These are phyloP conservation scores for Dasypus novemcinctus DNA, from an alignment of 2,113 vertebrate genomes.

Conservation along the genomic window DNA sequence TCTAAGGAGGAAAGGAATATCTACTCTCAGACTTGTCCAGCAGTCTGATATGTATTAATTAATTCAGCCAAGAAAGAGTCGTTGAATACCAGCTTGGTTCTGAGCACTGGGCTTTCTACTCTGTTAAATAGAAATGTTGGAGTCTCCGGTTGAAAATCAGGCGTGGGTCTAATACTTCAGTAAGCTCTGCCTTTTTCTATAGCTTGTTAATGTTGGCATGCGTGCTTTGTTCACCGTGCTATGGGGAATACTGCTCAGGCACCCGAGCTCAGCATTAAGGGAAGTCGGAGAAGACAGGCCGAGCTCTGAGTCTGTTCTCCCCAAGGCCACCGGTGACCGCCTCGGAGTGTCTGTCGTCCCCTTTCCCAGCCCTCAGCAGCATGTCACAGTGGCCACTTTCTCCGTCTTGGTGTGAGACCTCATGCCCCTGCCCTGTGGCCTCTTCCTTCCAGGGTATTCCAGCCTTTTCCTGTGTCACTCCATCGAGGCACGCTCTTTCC, in stretches of 20 bases:
- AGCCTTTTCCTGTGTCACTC: background rate
- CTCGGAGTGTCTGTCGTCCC: background rate
- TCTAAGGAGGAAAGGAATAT: background rate
- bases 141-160: background rate
- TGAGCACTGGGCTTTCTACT: background rate
- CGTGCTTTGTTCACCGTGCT: background rate
- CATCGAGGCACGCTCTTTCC: background rate
- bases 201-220: background rate
- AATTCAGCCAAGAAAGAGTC: background rate
- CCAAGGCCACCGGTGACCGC: background rate
- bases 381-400: background rate
- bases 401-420: background rate
- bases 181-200: background rate
- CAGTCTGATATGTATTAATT: background rate
- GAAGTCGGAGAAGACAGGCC: background rate
- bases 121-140: background rate
- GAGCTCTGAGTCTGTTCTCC: background rate
- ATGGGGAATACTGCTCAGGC: background rate
- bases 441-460: background rate
- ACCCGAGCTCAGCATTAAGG: background rate
- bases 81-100: background rate
- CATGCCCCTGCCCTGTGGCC: background rate
- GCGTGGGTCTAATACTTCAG: background rate
- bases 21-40: background rate
- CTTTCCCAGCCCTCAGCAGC: background rate